Evolutionary conservation across 1,140 invertebrate genomes (phyloP).

Genomic region (Vollenhovia emeryi): DNA sequence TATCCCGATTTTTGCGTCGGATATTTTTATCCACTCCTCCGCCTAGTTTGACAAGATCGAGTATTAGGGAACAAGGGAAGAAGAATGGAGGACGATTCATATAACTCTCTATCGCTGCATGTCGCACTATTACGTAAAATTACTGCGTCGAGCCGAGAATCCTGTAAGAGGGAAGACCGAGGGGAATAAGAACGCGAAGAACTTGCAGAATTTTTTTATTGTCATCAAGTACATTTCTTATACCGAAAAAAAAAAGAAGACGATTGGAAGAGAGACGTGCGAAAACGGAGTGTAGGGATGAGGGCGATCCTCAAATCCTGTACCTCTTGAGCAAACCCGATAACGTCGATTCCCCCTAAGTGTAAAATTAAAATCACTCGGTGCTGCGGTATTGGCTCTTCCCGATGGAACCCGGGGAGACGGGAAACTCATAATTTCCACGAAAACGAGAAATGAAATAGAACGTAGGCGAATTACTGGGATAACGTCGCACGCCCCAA

Average conservation of each 20-base stretch:
- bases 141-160: not conserved
- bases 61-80: not conserved
- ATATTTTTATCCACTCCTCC: slow-evolving; percentile 4
- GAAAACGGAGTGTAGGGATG: slow-evolving; percentile 31
- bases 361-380: slow-evolving; percentile 69
- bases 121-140: slow-evolving; percentile 3
- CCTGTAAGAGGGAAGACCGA: not conserved
- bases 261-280: not conserved
- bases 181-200: not conserved
- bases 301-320: slow-evolving; percentile 35
- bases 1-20: not conserved
- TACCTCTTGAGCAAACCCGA: slow-evolving; percentile 59
- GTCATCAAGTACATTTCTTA: slow-evolving; percentile 9
- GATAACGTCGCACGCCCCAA: not conserved
- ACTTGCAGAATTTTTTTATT: not conserved
- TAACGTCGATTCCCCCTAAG: slow-evolving; percentile 66
- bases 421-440: slow-evolving; percentile 61
- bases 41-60: not conserved
- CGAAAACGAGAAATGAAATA: slow-evolving; percentile 14
- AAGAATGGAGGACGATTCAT: not conserved
- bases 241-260: too few relatives aligned
- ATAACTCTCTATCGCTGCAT: not conserved
- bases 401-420: slow-evolving; percentile 26
- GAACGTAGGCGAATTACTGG: slow-evolving; percentile 37
- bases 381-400: slow-evolving; percentile 61